Evolutionary conservation across 2,888 invertebrate genomes (phyloP).

Genomic region (Homarus gammarus): DNA sequence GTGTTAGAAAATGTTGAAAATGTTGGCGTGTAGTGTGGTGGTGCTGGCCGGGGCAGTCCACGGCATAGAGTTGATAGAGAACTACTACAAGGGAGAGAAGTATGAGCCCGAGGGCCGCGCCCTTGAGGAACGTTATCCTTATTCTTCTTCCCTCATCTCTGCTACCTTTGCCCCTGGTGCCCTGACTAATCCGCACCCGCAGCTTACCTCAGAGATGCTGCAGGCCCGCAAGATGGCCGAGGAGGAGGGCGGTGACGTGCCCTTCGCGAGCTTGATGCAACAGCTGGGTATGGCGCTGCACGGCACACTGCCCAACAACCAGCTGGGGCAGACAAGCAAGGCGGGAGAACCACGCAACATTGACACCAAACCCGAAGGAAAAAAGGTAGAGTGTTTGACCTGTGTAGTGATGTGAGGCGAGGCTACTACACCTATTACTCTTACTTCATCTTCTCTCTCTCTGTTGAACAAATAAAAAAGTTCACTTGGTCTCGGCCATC

Average conservation of each 20-base stretch:
- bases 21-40: neutral
- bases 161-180: neutral
- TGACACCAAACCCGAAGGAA: neutral
- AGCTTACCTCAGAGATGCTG: neutral
- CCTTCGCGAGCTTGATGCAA: conserved; percentile 36
- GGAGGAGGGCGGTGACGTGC: conserved; percentile 25
- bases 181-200: neutral
- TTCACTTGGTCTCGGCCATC: no score
- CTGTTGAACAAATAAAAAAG: no score
- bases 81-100: conserved; percentile 54
- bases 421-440: no score
- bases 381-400: neutral
- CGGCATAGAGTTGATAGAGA: conserved; percentile 53
- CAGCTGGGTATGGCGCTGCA: conserved; percentile 52
- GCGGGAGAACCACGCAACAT: neutral
- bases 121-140: conserved; percentile 24
- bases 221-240: conserved; percentile 31
- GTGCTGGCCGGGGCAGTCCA: neutral
- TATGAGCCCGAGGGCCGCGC: conserved; percentile 24
- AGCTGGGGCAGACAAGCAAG: neutral
- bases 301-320: conserved; percentile 6
- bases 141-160: conserved; percentile 48
- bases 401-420: no score
- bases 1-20: neutral
- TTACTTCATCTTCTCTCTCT: no score